phyloP scores from a whole-genome alignment of 1,140 invertebrate species.

The Antheraea mylitta region DNA sequence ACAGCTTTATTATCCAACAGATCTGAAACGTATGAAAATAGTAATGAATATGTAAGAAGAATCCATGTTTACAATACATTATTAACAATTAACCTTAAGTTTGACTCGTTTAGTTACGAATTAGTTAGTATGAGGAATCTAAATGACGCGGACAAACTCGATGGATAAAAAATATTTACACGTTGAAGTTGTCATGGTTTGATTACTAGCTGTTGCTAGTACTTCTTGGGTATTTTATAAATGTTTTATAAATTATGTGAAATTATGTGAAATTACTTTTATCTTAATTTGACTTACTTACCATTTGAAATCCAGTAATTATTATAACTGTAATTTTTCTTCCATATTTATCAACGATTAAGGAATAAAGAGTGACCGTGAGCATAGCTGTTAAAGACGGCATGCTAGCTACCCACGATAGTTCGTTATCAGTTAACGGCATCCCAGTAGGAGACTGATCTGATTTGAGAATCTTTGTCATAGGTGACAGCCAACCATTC shows the following conservation, averaged over 20 bases:
- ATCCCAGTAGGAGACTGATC: slow-evolving; percentile 57
- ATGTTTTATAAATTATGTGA: too few relatives aligned
- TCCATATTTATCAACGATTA: slow-evolving; percentile 18
- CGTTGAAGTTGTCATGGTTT: too few relatives aligned
- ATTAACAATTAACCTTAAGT: too few relatives aligned
- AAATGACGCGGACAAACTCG: too few relatives aligned
- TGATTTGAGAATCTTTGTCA: slow-evolving; percentile 65
- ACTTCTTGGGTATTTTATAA: too few relatives aligned
- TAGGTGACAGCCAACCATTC: slow-evolving; percentile 79
- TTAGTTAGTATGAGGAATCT: too few relatives aligned
- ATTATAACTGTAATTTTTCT: slow-evolving; percentile 16
- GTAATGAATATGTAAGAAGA: too few relatives aligned
- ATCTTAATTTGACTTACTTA: slow-evolving; percentile 12
- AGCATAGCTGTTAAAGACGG: slow-evolving; percentile 36
- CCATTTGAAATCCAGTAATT: slow-evolving; percentile 15
- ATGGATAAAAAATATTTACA: too few relatives aligned
- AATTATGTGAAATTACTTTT: too few relatives aligned
- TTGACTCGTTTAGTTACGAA: too few relatives aligned
- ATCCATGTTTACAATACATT: too few relatives aligned
- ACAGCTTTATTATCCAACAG: slow-evolving; percentile 22
- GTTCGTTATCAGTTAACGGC: slow-evolving; percentile 63
- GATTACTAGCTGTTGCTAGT: too few relatives aligned
- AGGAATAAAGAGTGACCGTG: not conserved
- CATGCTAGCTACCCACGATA: slow-evolving; percentile 69
- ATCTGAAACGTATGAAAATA: slow-evolving; percentile 14